These are phyloP conservation scores for Hydropotes inermis DNA, from an alignment of 2,113 vertebrate genomes.

Conservation along the genomic window DNA sequence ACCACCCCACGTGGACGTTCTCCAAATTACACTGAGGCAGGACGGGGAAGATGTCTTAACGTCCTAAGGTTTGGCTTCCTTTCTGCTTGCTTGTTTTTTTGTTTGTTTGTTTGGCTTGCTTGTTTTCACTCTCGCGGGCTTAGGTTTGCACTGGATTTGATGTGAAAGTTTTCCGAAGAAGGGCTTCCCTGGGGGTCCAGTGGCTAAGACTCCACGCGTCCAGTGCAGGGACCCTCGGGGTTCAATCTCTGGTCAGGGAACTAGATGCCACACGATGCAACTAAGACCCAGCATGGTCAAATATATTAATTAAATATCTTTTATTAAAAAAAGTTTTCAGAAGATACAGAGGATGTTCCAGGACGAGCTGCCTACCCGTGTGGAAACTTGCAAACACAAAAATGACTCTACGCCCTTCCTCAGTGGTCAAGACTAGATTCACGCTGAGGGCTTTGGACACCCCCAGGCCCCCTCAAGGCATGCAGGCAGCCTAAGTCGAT, in stretches of 20 bases:
- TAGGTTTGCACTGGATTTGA: neutral
- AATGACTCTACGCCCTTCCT: neutral
- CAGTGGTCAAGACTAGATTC: neutral
- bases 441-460: rapidly evolving
- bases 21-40: neutral
- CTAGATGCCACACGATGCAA: neutral
- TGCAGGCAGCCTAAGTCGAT: rapidly evolving
- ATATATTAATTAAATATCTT: neutral
- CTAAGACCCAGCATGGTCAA: neutral
- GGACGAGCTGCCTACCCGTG: rapidly evolving
- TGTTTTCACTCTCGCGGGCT: neutral
- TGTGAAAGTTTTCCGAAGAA: neutral
- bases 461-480: neutral
- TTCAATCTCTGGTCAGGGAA: neutral
- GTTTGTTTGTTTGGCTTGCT: neutral
- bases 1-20: neutral
- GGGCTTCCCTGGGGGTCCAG: neutral
- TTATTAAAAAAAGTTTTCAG: neutral
- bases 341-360: neutral
- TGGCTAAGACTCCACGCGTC: neutral
- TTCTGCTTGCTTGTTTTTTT: neutral
- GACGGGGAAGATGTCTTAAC: rapidly evolving
- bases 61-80: neutral
- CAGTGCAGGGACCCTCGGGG: neutral
- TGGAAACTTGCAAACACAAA: neutral